Conservation (phyloP, 2,797 vertebrate genomes). For the Hemibagrus guttatus region DNA sequence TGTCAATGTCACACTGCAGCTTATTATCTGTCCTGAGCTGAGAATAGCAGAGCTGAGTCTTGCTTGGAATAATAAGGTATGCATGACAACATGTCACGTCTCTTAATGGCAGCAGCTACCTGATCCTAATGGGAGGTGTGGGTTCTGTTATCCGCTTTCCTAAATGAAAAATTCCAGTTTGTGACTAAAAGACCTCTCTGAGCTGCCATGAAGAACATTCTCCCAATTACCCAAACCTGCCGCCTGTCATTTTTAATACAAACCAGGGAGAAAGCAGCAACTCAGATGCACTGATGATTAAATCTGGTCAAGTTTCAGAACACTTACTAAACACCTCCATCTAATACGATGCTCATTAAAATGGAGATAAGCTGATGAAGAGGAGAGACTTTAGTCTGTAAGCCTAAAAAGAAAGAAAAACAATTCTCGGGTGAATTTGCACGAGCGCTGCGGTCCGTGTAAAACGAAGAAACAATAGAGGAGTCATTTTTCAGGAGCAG, state of each 20-base stretch:
- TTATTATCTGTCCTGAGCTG: constrained; percentile 65
- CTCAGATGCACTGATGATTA: constrained; percentile 36
- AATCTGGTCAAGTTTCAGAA: constrained; percentile 47
- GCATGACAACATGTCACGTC: constrained; percentile 65
- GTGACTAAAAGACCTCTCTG: constrained; percentile 68
- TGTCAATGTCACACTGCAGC: constrained; percentile 57
- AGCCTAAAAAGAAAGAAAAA: neutral
- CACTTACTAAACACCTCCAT: constrained; percentile 64
- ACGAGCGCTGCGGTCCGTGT: neutral
- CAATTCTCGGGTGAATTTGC: neutral
- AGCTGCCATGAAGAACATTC: constrained; percentile 65
- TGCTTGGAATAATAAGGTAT: constrained; percentile 73
- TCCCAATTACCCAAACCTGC: constrained; percentile 76
- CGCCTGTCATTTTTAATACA: constrained; percentile 62
- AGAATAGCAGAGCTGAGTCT: constrained; percentile 61
- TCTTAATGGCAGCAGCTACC: constrained; percentile 61
- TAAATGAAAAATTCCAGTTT: constrained; percentile 66
- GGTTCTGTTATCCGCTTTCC: constrained; percentile 67
- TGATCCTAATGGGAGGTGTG: constrained; percentile 66
- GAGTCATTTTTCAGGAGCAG: neutral
- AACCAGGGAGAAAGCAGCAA: constrained; percentile 29
- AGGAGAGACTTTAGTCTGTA: neutral
- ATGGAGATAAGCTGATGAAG: constrained; percentile 69
- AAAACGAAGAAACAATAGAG: neutral
- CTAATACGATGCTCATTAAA: constrained; percentile 71